Conservation (phyloP, 2,888 invertebrate genomes). For the Lamproptera curius region DNA sequence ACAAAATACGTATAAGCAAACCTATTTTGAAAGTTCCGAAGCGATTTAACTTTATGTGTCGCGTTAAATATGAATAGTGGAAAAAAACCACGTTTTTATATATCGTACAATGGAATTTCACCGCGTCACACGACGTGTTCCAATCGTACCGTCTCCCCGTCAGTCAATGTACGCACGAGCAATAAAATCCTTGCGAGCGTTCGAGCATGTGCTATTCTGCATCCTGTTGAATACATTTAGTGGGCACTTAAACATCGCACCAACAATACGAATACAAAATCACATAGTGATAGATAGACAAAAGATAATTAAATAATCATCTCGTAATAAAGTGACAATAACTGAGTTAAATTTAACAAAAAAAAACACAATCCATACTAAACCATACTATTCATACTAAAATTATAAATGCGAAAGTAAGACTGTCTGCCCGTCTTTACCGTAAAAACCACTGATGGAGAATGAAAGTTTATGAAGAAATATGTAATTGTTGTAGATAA, state of each 20-base stretch:
- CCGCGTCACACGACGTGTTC: slow-evolving; percentile 9
- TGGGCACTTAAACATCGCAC: slow-evolving; percentile 17
- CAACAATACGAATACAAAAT: slow-evolving; percentile 1
- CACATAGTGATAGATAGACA: neutral
- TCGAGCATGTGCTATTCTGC: slow-evolving; percentile 20
- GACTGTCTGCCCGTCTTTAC: too few species aligned
- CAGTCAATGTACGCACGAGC: slow-evolving; percentile 21
- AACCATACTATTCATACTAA: neutral
- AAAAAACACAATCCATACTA: neutral
- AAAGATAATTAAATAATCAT: neutral
- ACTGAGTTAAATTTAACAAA: neutral
- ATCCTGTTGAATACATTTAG: slow-evolving; percentile 21
- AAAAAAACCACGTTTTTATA: slow-evolving; percentile 8
- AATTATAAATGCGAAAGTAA: too few species aligned
- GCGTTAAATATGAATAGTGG: too few species aligned
- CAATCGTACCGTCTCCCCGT: slow-evolving; percentile 15
- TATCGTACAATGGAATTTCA: slow-evolving; percentile 16
- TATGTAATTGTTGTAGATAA: too few species aligned
- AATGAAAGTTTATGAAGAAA: too few species aligned
- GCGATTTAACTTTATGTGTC: too few species aligned
- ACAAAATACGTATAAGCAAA: too few species aligned
- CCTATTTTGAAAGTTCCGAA: too few species aligned
- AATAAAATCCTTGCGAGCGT: slow-evolving; percentile 20
- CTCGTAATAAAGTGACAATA: neutral
- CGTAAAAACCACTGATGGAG: too few species aligned